A percentile compares a stretch with the other conserved stretches of the same genome.
phyloP scores from a whole-genome alignment of 1,140 invertebrate genomes.

The Ceratosolen fusciceps region DNA sequence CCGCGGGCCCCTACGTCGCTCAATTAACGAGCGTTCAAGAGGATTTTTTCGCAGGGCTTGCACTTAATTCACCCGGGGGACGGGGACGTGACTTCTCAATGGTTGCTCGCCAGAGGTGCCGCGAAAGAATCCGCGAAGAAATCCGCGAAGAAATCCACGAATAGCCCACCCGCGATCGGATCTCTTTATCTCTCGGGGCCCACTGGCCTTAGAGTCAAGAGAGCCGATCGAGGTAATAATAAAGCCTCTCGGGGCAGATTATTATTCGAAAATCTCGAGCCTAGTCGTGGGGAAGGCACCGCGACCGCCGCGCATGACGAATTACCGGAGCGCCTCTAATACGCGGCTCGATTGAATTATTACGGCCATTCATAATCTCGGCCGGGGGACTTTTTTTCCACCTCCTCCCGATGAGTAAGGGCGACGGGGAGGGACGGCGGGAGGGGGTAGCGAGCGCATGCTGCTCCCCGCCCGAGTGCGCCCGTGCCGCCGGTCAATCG shows the following conservation, averaged over 20 bases:
- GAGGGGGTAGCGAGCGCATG: neutral
- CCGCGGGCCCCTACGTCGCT: neutral
- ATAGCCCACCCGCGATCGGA: neutral
- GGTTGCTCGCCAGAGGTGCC: too few species aligned
- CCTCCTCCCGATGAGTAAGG: neutral
- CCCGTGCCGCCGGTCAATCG: neutral
- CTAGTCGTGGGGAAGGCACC: slow-evolving; percentile 33
- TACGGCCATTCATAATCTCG: slow-evolving; percentile 37
- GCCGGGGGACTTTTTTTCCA: neutral
- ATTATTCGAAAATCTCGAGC: neutral
- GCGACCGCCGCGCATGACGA: slow-evolving; percentile 32
- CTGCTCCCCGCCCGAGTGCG: neutral
- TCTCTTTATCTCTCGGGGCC: neutral
- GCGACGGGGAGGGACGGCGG: neutral
- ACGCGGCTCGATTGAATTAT: slow-evolving; percentile 46
- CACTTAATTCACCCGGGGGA: neutral
- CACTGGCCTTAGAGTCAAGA: too few species aligned
- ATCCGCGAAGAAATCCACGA: neutral
- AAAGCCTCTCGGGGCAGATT: neutral
- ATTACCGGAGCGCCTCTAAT: slow-evolving; percentile 36
- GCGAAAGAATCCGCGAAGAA: neutral
- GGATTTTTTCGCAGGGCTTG: neutral
- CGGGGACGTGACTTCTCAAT: neutral
- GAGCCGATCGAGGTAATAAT: too few species aligned
- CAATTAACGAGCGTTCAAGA: neutral